Conservation (phyloP, 2,113 vertebrate species). For the Oplegnathus fasciatus region DNA sequence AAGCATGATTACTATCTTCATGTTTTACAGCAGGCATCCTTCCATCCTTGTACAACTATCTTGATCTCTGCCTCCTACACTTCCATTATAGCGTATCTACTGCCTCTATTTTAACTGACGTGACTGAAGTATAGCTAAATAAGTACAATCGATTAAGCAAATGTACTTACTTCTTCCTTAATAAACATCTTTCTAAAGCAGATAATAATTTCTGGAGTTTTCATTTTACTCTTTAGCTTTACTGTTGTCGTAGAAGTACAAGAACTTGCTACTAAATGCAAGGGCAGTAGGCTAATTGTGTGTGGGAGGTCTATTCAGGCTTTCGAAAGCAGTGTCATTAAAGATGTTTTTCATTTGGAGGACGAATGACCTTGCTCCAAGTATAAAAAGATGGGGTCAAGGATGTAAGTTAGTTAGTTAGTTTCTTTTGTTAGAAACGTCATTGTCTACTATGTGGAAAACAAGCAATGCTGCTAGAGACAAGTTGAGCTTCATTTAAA, state of each 20-base stretch:
- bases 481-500: neutral
- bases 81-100: neutral
- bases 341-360: slow-evolving; percentile 26
- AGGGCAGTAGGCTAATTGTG: slow-evolving; percentile 44
- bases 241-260: neutral
- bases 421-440: slow-evolving; percentile 21
- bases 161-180: neutral
- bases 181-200: neutral
- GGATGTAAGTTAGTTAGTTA: slow-evolving; percentile 1
- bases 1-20: neutral
- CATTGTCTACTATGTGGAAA: neutral
- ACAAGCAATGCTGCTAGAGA: neutral
- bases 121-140: neutral
- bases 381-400: slow-evolving; percentile 29
- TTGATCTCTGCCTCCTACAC: neutral
- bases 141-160: neutral
- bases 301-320: slow-evolving; percentile 49
- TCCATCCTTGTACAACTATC: neutral
- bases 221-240: neutral
- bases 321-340: slow-evolving; percentile 29
- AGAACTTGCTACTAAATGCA: slow-evolving; percentile 9
- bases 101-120: no score
- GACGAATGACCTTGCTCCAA: slow-evolving; percentile 14
- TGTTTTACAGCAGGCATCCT: neutral
- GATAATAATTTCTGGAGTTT: neutral